phyloP scores from a whole-genome alignment of 2,888 invertebrate genomes.

The Microctonus brassicae region DNA sequence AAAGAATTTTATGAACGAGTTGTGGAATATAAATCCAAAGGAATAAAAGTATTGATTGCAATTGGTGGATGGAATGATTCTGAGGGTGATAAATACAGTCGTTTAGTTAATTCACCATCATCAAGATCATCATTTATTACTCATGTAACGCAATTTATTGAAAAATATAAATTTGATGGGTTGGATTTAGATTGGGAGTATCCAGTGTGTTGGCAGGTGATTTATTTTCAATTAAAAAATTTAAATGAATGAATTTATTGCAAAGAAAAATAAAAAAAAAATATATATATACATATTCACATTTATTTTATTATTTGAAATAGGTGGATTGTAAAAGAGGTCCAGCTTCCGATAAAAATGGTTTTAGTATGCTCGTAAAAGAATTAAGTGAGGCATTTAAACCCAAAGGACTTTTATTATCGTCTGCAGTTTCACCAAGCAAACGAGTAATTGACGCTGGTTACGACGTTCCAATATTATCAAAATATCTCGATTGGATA shows the following conservation, averaged over 20 bases:
- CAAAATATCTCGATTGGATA: constrained; percentile 88
- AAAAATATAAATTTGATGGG: constrained; percentile 88
- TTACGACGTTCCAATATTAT: constrained; percentile 84
- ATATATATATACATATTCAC: not conserved
- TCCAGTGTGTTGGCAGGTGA: constrained; percentile 89
- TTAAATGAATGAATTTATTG: not conserved
- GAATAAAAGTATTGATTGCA: constrained; percentile 86
- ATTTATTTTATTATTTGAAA: constrained; percentile 17
- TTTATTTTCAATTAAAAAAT: constrained; percentile 17
- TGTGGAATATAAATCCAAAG: constrained; percentile 78
- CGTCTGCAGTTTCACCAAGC: constrained; percentile 88
- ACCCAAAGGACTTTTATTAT: constrained; percentile 80
- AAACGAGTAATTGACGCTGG: constrained; percentile 87
- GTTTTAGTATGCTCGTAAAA: constrained; percentile 81
- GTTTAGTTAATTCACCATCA: constrained; percentile 80
- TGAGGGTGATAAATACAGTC: constrained; percentile 89
- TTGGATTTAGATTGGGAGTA: constrained; percentile 96
- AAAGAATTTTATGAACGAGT: constrained; percentile 90
- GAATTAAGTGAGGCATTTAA: constrained; percentile 81
- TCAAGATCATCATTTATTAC: constrained; percentile 81
- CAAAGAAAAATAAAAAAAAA: not conserved
- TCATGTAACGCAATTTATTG: constrained; percentile 83
- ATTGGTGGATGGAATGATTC: constrained; percentile 97
- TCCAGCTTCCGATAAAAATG: constrained; percentile 83
- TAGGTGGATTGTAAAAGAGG: constrained; percentile 87